Base-by-base conservation (phyloP, 2,113 vertebrate genomes). In the Siphamia tubifer region DNA sequence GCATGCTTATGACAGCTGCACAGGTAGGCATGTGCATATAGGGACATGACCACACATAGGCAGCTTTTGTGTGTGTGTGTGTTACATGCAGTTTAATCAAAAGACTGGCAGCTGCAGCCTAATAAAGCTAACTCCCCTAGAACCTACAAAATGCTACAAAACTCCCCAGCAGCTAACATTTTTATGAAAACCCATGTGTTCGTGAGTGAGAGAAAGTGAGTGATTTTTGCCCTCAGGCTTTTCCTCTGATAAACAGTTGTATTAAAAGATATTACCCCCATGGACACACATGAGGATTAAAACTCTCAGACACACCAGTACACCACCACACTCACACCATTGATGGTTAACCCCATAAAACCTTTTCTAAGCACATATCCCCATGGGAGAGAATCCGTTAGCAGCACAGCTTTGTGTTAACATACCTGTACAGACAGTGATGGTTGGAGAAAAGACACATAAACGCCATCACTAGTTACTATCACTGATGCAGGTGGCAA, bases 221-320 rank as follows among this genome's bases (percentile, higher is more conserved):
- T 61, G 64, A 52, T 2, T 57, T 56, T 54, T 63, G 68, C 68
- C 78, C 60, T 61, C 31, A 53, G 81, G 80, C 73, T 74, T 77
- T 68, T 63, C 35, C 71, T 77, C 62, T 57, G 61, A 74, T 84
- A 75, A 74, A 80, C 47, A 74, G 70, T 68, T 82, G 54, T 61
- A 82, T 85, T 83, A 74, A 81, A 84, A 79, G 64, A 80, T 74
- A 82, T 63, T 21, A 58, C 66, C 58, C 73, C 66, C 42, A 27
- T 55, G 57, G 44, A 74, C 73, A 66, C 34, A 67, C 24, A 54
- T 17, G 58, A 15, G 39, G 54, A 71, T 47, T 38, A 53, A 36
- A 15, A 16, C 20, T 39, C 8, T 21, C 43, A 64, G 4, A 54
- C 55, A 54, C 45, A 32, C 32, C 10, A 3, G 2, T 1, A 47